Percentiles rank a stretch among this genome's conserved stretches.
phyloP scores from a whole-genome alignment of 92 coral and sea anemone genomes.

The Nematostella vectensis region DNA sequence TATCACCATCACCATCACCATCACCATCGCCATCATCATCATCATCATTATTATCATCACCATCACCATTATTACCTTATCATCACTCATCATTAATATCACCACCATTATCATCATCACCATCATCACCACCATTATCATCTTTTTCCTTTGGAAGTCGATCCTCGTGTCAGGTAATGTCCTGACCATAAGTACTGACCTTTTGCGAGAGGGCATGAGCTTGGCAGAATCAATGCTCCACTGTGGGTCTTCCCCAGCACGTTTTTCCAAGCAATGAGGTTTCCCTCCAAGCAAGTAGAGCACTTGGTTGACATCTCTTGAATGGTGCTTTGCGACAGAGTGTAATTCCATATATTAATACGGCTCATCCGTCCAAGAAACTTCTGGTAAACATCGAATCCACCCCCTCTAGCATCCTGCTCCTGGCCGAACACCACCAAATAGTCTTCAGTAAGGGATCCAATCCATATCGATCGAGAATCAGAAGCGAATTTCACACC shows the following conservation, averaged over 20 bases:
- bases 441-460: background rate
- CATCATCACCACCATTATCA: too few species aligned
- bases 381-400: background rate
- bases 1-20: too few species aligned
- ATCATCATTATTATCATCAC: too few species aligned
- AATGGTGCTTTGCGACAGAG: background rate
- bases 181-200: constrained; percentile 19
- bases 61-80: too few species aligned
- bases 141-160: too few species aligned
- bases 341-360: constrained; percentile 17
- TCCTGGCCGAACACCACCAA: constrained; percentile 9
- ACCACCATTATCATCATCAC: too few species aligned
- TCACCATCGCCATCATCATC: too few species aligned
- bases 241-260: background rate
- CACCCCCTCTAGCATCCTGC: background rate
- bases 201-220: constrained; percentile 19
- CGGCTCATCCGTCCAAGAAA: constrained; percentile 23
- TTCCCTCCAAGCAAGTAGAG: constrained; percentile 8
- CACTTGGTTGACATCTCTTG: constrained; percentile 9
- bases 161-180: too few species aligned
- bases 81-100: too few species aligned
- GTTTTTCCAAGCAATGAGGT: constrained; percentile 4
- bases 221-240: background rate
- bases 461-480: background rate
- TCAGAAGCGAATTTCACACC: background rate